A percentile compares a stretch with the other conserved stretches of the same genome.
Evolutionary conservation across 2,113 vertebrate genomes (phyloP).

Genomic region (Crotalus tigris): DNA sequence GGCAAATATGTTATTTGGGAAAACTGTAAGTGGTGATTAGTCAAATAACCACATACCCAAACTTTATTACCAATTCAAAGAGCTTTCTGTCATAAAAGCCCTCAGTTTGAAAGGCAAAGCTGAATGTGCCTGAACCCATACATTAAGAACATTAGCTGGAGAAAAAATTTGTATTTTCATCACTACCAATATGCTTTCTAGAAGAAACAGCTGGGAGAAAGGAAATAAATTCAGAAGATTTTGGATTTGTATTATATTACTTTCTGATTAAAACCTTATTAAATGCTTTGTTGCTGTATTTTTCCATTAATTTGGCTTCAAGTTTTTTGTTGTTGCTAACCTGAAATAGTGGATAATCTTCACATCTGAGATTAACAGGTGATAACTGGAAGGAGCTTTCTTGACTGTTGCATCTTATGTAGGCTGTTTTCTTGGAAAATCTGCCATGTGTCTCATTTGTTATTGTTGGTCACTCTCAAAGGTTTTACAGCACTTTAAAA

Average conservation of each 20-base stretch:
- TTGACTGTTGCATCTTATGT: not conserved
- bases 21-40: not conserved
- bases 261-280: not conserved
- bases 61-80: not conserved
- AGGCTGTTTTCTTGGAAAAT: not conserved
- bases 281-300: not conserved
- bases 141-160: not conserved
- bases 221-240: not conserved
- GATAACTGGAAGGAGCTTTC: not conserved
- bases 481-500: not conserved
- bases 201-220: not conserved
- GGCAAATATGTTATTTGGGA: not conserved
- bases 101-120: not conserved
- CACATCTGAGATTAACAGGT: not conserved
- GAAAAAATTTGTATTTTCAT: not conserved
- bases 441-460: not conserved
- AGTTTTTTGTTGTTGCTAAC: not conserved
- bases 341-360: not conserved
- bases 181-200: not conserved
- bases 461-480: not conserved
- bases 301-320: not conserved
- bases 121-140: not conserved
- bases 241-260: not conserved
- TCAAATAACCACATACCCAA: not conserved
- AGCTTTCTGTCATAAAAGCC: too few species aligned